These are phyloP conservation scores for Semnornis frantzii DNA, from an alignment of 2,113 vertebrate genomes.

Conservation along the genomic window DNA sequence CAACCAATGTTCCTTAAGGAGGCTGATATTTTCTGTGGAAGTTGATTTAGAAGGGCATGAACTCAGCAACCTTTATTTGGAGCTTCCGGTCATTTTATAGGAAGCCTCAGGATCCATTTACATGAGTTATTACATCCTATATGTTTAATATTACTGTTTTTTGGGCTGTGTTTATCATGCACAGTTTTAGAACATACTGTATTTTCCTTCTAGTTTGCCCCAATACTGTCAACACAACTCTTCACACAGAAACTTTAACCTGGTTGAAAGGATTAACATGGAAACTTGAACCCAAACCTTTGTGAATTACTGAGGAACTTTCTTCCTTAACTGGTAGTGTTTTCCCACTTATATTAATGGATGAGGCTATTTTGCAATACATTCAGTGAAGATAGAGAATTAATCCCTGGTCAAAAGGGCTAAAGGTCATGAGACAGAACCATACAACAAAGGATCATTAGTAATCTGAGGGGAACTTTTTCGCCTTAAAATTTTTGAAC, in stretches of 20 bases:
- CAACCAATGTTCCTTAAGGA: background rate
- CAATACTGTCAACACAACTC: background rate
- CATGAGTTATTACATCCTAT: background rate
- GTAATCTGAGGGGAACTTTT: background rate
- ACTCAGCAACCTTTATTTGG: slow-evolving; percentile 7
- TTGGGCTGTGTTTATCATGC: background rate
- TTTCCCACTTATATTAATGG: background rate
- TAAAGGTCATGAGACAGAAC: background rate
- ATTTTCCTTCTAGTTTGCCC: background rate
- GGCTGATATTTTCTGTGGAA: slow-evolving; percentile 30
- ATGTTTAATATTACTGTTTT: slow-evolving; percentile 26
- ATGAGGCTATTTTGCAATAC: background rate
- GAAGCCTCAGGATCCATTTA: background rate
- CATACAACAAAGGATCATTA: background rate
- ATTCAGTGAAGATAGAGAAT: background rate
- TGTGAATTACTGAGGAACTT: background rate
- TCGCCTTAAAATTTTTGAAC: background rate
- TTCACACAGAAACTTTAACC: background rate
- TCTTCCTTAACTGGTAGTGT: background rate
- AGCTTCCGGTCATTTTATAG: slow-evolving; percentile 23
- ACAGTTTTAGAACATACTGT: background rate
- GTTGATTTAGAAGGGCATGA: slow-evolving; percentile 10
- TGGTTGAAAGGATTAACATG: background rate
- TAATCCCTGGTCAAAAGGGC: background rate
- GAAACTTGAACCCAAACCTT: background rate